A percentile compares a stretch with the other conserved stretches of the same genome.
Evolutionary conservation across 2,113 vertebrate species (phyloP).

Genomic region (Alligator sinensis): DNA sequence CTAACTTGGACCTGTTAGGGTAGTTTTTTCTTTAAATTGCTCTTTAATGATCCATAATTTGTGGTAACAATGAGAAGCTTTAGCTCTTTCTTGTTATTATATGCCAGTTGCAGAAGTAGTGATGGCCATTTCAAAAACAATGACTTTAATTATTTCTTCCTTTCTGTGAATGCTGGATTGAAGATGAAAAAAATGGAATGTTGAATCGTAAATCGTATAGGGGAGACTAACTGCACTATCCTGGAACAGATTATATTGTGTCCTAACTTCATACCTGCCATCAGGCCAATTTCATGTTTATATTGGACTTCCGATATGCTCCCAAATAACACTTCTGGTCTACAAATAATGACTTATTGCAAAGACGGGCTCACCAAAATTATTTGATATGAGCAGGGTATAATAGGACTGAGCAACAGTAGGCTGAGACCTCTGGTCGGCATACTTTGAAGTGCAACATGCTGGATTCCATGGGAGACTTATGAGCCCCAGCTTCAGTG

Average conservation of each 20-base stretch:
- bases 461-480: neutral
- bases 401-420: neutral
- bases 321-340: neutral
- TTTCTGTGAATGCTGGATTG: neutral
- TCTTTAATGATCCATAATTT: too few relatives aligned
- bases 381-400: neutral
- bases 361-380: too few relatives aligned
- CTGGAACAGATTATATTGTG: neutral
- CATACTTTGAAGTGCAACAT: neutral
- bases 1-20: too few relatives aligned
- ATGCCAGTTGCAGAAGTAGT: too few relatives aligned
- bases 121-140: too few relatives aligned
- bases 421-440: neutral
- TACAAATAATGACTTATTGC: neutral
- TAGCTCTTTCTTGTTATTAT: too few relatives aligned
- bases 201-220: too few relatives aligned
- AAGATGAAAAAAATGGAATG: neutral
- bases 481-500: neutral
- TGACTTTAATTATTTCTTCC: too few relatives aligned
- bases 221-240: neutral
- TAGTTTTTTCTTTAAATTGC: too few relatives aligned
- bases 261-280: neutral
- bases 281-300: neutral
- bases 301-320: neutral
- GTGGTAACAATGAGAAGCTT: too few relatives aligned